phyloP scores from a whole-genome alignment of 2,113 vertebrate genomes.

The Mormyrus lacerda region DNA sequence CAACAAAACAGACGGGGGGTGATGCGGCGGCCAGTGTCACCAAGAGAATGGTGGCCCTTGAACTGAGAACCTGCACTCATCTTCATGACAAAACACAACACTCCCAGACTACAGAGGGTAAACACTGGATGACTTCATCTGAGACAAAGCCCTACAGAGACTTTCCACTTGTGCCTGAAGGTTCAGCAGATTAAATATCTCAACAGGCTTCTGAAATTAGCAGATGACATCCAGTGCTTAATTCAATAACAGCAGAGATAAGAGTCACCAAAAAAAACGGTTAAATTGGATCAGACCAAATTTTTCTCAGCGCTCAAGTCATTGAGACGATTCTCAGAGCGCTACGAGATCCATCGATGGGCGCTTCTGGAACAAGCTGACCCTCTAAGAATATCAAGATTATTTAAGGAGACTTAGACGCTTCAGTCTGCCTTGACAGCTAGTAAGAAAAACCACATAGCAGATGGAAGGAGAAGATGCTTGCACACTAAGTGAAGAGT shows the following conservation, averaged over 20 bases:
- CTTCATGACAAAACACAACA: not conserved
- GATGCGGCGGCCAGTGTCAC: not conserved
- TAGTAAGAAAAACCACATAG: not conserved
- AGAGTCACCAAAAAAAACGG: not conserved
- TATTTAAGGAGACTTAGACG: not conserved
- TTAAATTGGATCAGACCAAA: not conserved
- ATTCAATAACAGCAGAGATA: not conserved
- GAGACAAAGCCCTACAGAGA: not conserved
- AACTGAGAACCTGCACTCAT: not conserved
- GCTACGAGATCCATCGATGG: not conserved
- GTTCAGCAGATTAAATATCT: not conserved
- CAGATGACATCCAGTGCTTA: not conserved
- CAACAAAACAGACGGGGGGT: not conserved
- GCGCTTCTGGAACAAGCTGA: not conserved
- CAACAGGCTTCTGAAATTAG: not conserved
- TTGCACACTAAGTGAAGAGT: not conserved
- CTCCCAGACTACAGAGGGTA: not conserved
- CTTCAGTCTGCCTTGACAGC: not conserved
- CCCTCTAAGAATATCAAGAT: not conserved
- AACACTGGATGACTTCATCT: not conserved
- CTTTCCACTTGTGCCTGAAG: not conserved
- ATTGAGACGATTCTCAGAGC: not conserved
- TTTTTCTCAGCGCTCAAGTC: not conserved
- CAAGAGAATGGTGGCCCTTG: not conserved
- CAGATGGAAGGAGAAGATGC: not conserved